Evolutionary conservation across 1,140 invertebrate genomes (phyloP).

Genomic region (Habropoda laboriosa): DNA sequence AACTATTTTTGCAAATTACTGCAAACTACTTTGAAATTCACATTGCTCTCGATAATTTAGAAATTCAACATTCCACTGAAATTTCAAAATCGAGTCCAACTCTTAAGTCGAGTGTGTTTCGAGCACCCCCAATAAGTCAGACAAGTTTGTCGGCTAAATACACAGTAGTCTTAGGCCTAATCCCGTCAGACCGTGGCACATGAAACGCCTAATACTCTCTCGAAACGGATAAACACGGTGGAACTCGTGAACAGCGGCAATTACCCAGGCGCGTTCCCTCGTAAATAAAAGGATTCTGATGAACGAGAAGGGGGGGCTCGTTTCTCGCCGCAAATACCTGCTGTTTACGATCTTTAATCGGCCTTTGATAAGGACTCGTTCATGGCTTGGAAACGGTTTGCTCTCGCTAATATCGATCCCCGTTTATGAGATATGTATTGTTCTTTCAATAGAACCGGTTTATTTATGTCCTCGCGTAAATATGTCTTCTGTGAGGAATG

Average conservation of each 20-base stretch:
- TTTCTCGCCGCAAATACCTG: not conserved
- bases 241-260: not conserved
- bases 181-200: not conserved
- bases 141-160: no score
- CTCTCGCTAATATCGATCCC: not conserved
- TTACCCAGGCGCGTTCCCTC: not conserved
- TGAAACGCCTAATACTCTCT: not conserved
- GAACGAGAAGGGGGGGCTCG: not conserved
- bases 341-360: constrained; percentile 10
- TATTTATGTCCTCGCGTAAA: not conserved
- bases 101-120: no score
- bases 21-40: no score
- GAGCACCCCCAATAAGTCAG: no score
- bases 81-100: no score
- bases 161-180: no score
- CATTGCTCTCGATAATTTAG: no score
- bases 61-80: no score
- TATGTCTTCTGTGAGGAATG: not conserved
- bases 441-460: not conserved
- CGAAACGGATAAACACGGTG: not conserved
- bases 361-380: not conserved
- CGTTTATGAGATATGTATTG: not conserved
- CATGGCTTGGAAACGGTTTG: not conserved
- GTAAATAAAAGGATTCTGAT: constrained; percentile 14
- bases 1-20: no score